Evolutionary conservation across 2,797 vertebrate genomes (phyloP).

Genomic region (Tragelaphus oryx): DNA sequence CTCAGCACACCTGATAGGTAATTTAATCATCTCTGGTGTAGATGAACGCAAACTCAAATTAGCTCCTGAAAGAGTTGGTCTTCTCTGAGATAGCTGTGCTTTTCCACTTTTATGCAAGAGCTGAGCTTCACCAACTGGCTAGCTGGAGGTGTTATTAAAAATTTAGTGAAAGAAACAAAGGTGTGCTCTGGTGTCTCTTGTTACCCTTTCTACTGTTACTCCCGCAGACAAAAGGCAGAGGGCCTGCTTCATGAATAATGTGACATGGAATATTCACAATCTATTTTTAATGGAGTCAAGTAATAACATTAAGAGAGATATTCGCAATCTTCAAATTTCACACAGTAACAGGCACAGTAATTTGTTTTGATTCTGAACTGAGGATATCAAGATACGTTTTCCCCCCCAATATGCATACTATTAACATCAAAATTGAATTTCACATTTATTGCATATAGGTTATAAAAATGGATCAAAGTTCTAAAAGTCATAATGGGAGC

Average conservation of each 20-base stretch:
- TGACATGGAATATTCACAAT: slow-evolving; percentile 84
- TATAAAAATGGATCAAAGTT: slow-evolving; percentile 15
- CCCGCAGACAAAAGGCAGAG: slow-evolving; percentile 83
- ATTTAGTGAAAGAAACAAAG: slow-evolving; percentile 87
- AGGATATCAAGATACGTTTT: slow-evolving; percentile 44
- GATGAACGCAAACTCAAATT: slow-evolving; percentile 83
- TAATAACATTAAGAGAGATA: slow-evolving; percentile 84
- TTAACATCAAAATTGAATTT: slow-evolving; percentile 11
- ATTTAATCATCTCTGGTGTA: slow-evolving; percentile 82
- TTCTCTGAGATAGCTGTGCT: slow-evolving; percentile 81
- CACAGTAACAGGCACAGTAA: slow-evolving; percentile 73
- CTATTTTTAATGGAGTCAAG: slow-evolving; percentile 84
- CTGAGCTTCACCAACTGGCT: slow-evolving; percentile 88
- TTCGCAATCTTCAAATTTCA: slow-evolving; percentile 83
- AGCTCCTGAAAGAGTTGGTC: slow-evolving; percentile 81
- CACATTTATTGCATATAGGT: neutral
- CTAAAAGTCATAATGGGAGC: neutral
- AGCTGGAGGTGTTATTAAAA: slow-evolving; percentile 88
- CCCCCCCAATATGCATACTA: neutral
- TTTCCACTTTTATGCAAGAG: slow-evolving; percentile 84
- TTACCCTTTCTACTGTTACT: slow-evolving; percentile 87
- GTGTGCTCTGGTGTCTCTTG: slow-evolving; percentile 80
- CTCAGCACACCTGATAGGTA: slow-evolving; percentile 85
- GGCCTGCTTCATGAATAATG: slow-evolving; percentile 87
- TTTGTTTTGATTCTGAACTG: slow-evolving; percentile 82